These are phyloP conservation scores for Odontophorus gujanensis DNA, from an alignment of 2,113 vertebrate genomes.

Conservation along the genomic window DNA sequence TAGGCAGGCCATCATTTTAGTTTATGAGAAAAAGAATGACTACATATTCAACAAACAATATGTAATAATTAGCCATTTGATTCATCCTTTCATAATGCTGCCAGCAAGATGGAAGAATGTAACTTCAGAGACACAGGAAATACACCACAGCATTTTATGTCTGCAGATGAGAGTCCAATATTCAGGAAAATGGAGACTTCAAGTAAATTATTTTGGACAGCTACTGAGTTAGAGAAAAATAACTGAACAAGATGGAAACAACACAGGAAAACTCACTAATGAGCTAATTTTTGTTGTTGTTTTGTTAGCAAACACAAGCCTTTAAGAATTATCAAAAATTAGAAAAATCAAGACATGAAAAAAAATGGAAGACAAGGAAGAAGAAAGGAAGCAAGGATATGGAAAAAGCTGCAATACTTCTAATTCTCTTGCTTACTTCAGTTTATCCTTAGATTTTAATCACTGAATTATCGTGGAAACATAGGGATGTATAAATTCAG, in stretches of 20 bases:
- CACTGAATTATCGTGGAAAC: too few species aligned
- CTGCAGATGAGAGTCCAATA: neutral
- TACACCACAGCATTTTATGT: neutral
- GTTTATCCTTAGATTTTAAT: too few species aligned
- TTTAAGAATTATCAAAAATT: too few species aligned
- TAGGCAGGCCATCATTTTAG: neutral
- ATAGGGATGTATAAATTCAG: too few species aligned
- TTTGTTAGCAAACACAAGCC: neutral
- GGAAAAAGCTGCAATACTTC: too few species aligned
- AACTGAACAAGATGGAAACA: neutral
- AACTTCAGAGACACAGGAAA: neutral
- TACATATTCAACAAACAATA: neutral
- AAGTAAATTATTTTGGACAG: neutral
- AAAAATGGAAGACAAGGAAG: too few species aligned
- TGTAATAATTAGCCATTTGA: neutral
- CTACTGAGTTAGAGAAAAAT: neutral
- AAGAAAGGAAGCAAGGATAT: too few species aligned
- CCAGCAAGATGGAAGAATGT: neutral
- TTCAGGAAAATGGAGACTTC: neutral
- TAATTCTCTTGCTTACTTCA: too few species aligned
- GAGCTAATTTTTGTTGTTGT: neutral
- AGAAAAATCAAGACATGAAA: too few species aligned
- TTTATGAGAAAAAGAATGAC: neutral
- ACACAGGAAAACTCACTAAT: neutral
- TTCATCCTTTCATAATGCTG: neutral